Base-by-base conservation (phyloP, 2,113 vertebrate genomes). In the Nyctibius bracteatus region DNA sequence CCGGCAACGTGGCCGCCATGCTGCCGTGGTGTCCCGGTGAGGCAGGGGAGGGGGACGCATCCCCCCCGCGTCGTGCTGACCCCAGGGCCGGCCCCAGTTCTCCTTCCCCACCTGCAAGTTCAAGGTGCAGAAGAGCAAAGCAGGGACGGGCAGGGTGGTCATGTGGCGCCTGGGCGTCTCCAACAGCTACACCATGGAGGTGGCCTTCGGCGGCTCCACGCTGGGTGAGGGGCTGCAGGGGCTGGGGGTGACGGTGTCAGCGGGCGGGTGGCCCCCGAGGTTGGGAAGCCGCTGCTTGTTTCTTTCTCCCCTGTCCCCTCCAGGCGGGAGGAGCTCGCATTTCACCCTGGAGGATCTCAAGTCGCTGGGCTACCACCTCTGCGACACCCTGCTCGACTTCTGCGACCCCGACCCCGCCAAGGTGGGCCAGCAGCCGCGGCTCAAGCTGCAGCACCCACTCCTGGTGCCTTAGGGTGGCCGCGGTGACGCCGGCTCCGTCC, bases 171-270 rank as follows among this genome's bases (percentile, higher is more conserved):
- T 99, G 86, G 99, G 99, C 0, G 98, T 99, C 96, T 96, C 95
- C 58, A 99, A 99, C 98, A 99, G 99, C 98, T 99, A 99, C 77
- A 99, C 99, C 22, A 97, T 99, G 98, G 99, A 99, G 95, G 98
- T 98, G 5, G 98, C 98, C 5, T 99, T 99, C 33, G 97, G 99
- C 1, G 99, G 99, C 62, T 99, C 99, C 65, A 98, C 99, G 2
- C 95, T 99, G 44, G 99, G 99, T 99, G 92, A 98, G 96, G 9
- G 11, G 14, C 16, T 5, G 2, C 70, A 3, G 2, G 1, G n/a
- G 46, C 18, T 0, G 7, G 12, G 0, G 1, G 22, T 19, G 35
- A 24, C 0, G 0, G 21, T 9, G 30, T 6, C 0, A 3, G n/a
- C 1, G 3, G 16, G 13, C 0, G 1, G 33, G 7, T 1, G 12